Evolutionary conservation across 2,888 invertebrate genomes (phyloP).

Genomic region (Julus scandinavius): DNA sequence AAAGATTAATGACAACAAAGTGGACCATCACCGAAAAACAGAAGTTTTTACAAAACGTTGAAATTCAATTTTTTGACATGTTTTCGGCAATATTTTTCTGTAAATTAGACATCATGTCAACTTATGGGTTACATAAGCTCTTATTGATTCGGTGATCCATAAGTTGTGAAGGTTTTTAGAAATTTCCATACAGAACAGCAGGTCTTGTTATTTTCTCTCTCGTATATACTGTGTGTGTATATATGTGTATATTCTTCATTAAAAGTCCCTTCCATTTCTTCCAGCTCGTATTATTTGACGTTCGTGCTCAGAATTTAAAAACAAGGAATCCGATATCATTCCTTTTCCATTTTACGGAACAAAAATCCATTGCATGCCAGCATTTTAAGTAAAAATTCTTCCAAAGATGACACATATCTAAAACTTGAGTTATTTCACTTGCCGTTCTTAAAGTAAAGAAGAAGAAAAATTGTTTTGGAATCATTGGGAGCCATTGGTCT

Average conservation of each 20-base stretch:
- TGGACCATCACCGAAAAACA: slow-evolving; percentile 24
- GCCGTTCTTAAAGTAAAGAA: not conserved
- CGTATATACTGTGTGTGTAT: not conserved
- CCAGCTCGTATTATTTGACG: not conserved
- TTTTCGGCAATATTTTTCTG: not conserved
- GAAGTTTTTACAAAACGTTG: slow-evolving; percentile 17
- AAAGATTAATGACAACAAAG: slow-evolving; percentile 46
- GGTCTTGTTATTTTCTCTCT: not conserved
- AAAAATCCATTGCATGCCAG: not conserved
- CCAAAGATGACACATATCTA: not conserved
- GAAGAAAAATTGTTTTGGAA: not conserved
- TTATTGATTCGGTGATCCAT: slow-evolving; percentile 5
- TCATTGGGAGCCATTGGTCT: not conserved
- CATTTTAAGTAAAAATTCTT: not conserved
- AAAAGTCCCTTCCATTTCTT: not conserved
- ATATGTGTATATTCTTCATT: not conserved
- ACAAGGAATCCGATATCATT: slow-evolving; percentile 18
- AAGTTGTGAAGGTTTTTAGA: not conserved
- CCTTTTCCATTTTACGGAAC: not conserved
- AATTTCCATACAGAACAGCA: slow-evolving; percentile 27
- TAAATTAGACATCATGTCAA: slow-evolving; percentile 10
- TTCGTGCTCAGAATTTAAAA: slow-evolving; percentile 32
- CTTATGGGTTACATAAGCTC: slow-evolving; percentile 16
- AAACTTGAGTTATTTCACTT: not conserved
- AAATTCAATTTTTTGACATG: slow-evolving; percentile 20